Conservation (phyloP, 1,140 invertebrate species). For the Polypedilum pembai region DNA sequence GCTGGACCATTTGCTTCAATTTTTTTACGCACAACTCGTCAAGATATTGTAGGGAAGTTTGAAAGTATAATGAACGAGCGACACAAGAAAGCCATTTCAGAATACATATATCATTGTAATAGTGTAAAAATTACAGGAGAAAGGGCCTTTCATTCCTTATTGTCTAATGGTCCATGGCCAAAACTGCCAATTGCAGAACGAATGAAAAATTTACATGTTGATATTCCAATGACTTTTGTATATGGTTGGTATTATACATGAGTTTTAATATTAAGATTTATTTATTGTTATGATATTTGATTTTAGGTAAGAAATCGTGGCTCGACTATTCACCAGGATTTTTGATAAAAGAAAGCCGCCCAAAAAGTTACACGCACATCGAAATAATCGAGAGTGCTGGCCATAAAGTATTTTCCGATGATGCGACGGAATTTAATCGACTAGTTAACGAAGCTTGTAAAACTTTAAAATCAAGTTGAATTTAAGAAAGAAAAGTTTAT, state of each 20-base stretch:
- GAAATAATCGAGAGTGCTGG: conserved; percentile 53
- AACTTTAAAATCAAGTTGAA: not conserved
- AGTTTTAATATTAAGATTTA: too few species aligned
- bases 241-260: not conserved
- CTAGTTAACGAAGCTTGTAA: conserved; percentile 68
- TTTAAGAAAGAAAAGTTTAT: not conserved
- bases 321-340: not conserved
- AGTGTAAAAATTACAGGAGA: not conserved
- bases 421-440: conserved; percentile 78
- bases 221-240: not conserved
- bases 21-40: not conserved
- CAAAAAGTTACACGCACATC: conserved; percentile 50
- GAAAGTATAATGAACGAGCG: not conserved
- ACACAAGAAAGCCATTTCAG: not conserved
- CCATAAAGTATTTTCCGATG: conserved; percentile 93
- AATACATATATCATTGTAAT: not conserved
- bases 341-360: not conserved
- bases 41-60: not conserved
- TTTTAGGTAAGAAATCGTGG: not conserved
- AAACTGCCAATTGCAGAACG: not conserved
- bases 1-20: conserved; percentile 61
- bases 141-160: not conserved
- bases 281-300: too few species aligned
- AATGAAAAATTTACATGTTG: not conserved
- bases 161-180: not conserved